phyloP scores from a whole-genome alignment of 2,113 vertebrate species.

The Martes martes region DNA sequence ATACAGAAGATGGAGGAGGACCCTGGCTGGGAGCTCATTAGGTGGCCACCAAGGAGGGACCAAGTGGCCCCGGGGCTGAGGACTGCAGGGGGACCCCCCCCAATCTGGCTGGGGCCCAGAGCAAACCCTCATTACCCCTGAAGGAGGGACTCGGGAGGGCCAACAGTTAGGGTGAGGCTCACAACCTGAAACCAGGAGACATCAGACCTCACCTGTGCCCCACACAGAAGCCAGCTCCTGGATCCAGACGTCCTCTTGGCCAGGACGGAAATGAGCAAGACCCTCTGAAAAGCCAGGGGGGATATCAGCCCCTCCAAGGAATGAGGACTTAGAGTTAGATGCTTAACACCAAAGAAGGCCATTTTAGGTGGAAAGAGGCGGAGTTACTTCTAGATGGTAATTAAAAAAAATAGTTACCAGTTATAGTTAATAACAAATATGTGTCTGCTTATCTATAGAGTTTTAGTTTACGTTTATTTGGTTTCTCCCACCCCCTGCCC shows the following conservation, averaged over 20 bases:
- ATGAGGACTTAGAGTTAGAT: not conserved
- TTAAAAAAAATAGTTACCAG: not conserved
- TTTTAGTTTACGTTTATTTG: too few species aligned
- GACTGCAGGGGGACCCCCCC: too few species aligned
- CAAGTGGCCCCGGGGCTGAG: not conserved
- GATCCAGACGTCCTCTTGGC: not conserved
- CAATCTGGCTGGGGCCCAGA: not conserved
- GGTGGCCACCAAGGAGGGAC: not conserved
- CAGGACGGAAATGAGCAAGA: too few species aligned
- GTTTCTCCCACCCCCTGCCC: not conserved
- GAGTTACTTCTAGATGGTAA: not conserved
- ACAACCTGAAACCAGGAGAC: not conserved
- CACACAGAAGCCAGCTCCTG: not conserved
- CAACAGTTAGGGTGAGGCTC: not conserved
- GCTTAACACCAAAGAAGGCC: not conserved
- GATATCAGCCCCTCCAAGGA: not conserved
- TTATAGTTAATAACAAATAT: not conserved
- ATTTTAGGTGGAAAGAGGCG: not conserved
- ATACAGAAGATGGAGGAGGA: not conserved
- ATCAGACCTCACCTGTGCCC: not conserved
- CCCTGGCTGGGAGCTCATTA: not conserved
- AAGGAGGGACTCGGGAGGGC: not conserved
- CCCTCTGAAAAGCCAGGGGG: not conserved
- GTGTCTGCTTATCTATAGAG: too few species aligned
- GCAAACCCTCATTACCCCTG: not conserved